A percentile compares a stretch with the other conserved stretches of the same genome.
Evolutionary conservation across 1,140 invertebrate species (phyloP).

Genomic region (Gryllus bimaculatus): DNA sequence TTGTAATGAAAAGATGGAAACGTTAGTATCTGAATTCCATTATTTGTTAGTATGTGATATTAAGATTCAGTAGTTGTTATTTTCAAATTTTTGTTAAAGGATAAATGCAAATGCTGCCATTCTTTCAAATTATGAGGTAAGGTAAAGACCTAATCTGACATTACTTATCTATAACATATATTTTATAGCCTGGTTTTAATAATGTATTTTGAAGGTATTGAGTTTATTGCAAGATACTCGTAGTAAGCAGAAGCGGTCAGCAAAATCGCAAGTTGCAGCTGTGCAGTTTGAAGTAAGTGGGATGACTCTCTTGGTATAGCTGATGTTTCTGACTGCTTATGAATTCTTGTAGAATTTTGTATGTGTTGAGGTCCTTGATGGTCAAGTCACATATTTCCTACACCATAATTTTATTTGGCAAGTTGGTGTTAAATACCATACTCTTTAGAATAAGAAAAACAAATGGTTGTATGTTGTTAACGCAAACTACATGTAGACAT

Average conservation of each 20-base stretch:
- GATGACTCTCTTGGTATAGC: background rate
- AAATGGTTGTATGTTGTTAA: too few species aligned
- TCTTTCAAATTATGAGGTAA: conserved; percentile 11
- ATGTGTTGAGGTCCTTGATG: background rate
- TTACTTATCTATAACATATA: background rate
- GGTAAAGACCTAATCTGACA: background rate
- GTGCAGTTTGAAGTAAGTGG: background rate
- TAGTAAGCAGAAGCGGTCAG: conserved; percentile 6
- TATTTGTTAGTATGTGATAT: too few species aligned
- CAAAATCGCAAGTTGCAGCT: background rate
- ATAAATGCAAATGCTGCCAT: conserved; percentile 9
- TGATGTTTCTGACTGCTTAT: background rate
- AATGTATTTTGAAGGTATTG: background rate
- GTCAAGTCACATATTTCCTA: too few species aligned
- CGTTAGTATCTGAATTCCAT: too few species aligned
- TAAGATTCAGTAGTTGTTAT: too few species aligned
- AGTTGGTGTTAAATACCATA: too few species aligned
- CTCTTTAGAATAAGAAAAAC: too few species aligned
- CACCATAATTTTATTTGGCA: too few species aligned
- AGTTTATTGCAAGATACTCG: conserved; percentile 5
- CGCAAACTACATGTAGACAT: too few species aligned
- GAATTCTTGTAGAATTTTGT: background rate
- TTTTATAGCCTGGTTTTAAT: background rate
- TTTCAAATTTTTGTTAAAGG: background rate
- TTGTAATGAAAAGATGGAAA: too few species aligned